These are phyloP conservation scores for Macheiramphus alcinus DNA, from an alignment of 2,113 vertebrate species.

Conservation along the genomic window DNA sequence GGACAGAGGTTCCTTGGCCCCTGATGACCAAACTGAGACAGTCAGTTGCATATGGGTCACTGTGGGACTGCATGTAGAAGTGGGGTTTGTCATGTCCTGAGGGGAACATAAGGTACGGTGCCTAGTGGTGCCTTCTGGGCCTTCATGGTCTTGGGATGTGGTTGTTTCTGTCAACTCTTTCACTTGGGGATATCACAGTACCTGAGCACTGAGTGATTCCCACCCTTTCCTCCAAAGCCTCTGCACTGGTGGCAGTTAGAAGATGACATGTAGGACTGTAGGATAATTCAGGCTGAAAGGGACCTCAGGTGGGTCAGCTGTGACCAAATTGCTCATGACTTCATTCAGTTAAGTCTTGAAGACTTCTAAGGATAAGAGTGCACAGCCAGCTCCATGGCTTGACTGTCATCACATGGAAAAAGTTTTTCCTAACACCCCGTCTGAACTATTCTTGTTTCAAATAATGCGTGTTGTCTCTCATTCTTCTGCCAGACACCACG, in stretches of 20 bases:
- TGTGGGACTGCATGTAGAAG: background rate
- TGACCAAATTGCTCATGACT: background rate
- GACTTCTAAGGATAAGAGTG: background rate
- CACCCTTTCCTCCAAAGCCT: background rate
- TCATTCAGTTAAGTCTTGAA: background rate
- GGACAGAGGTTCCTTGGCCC: background rate
- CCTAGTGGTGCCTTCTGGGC: background rate
- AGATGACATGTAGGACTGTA: background rate
- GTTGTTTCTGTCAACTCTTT: background rate
- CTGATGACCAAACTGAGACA: background rate
- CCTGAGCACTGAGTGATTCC: background rate
- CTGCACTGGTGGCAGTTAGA: background rate
- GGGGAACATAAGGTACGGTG: background rate
- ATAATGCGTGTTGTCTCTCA: background rate
- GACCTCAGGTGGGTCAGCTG: background rate
- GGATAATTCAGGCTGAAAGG: background rate
- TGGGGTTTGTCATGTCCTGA: background rate
- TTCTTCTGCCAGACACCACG: background rate
- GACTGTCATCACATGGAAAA: background rate
- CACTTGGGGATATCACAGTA: rapidly evolving
- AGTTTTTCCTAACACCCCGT: background rate
- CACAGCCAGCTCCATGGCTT: background rate
- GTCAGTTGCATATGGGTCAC: background rate
- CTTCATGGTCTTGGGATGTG: background rate
- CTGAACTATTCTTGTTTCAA: background rate